A percentile compares a stretch with the other conserved stretches of the same genome.
These are phyloP conservation scores for Enteromius treurensis DNA, from an alignment of 2,797 vertebrate species.

Conservation along the genomic window DNA sequence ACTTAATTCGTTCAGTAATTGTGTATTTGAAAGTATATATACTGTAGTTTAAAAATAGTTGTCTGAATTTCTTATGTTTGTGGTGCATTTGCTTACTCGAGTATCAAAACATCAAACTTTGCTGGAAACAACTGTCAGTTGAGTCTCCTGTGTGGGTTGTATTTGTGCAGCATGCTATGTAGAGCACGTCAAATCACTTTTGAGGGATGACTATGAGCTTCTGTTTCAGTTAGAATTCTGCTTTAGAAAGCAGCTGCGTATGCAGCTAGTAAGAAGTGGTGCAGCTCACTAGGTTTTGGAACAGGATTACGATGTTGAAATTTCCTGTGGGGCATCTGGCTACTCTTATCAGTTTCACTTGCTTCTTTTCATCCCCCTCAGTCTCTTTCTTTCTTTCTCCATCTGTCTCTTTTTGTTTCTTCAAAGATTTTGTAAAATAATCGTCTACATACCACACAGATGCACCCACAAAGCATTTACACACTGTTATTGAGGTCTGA, in stretches of 20 bases:
- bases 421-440: slow-evolving; percentile 23
- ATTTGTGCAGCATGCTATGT: neutral
- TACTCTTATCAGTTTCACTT: slow-evolving; percentile 9
- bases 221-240: slow-evolving; percentile 12
- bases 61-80: neutral
- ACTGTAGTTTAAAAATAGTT: neutral
- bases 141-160: neutral
- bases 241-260: neutral
- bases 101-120: neutral
- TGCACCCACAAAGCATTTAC: slow-evolving; percentile 3
- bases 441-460: neutral
- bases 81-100: neutral
- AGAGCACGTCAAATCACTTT: slow-evolving; percentile 3
- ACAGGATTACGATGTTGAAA: slow-evolving; percentile 5
- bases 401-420: slow-evolving; percentile 9
- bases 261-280: neutral
- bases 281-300: neutral
- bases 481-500: neutral
- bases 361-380: neutral
- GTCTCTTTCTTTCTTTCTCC: slow-evolving; percentile 25
- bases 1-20: neutral
- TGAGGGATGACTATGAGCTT: neutral
- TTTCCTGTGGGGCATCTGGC: slow-evolving; percentile 18
- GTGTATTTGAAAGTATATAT: neutral
- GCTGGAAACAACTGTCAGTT: neutral